Base-by-base conservation (phyloP, 1,140 invertebrate genomes). In the Drosophila insularis region DNA sequence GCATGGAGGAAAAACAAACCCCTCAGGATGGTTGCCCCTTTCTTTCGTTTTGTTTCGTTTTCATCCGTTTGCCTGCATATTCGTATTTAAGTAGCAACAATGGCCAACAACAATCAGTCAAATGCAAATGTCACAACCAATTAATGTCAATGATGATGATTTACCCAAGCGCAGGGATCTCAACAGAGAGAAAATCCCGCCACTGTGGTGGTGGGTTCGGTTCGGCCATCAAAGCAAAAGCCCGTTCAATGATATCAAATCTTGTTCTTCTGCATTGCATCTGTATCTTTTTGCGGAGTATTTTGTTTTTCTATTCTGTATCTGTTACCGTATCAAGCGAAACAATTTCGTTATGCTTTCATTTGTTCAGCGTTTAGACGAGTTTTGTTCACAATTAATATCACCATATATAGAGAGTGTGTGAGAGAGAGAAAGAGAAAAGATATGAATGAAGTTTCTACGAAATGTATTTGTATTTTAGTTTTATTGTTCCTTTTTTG, bases 41-140 rank as follows among this genome's bases (percentile, higher is more conserved):
- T 58, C 31, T 14, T 32, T 53, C 46, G n/a, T n/a, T n/a, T n/a
- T n/a, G n/a, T 53, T 53, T 23, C 10, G n/a, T 5, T 21, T 60
- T 23, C 7, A 11, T 8, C 43, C 43, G 2, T 19, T 46, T 46
- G 14, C 43, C 3, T 10, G 8, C 43, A 6, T 43, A 21, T 43
- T n/a, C 37, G 32, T 13, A 68, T 32, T 23, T 67, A 81, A 80
- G 84, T 89, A 80, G 85, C 80, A 89, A 87, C 84, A 87, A 87
- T 87, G 84, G 84, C 84, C 84, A 84, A 74, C 63, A 71, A 89
- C 79, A 81, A 87, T 87, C 84, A 78, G 78, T 90, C 89, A 90
- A 81, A 90, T 89, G 87, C 87, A 90, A 90, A 90, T 90, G 87
- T 90, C 89, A 90, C 81, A 89, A 89, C 84, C 89, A 90, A 90